Percentiles rank a stretch among this genome's conserved stretches.
Evolutionary conservation across 2,113 vertebrate genomes (phyloP).

Genomic region (Hyperoodon ampullatus): DNA sequence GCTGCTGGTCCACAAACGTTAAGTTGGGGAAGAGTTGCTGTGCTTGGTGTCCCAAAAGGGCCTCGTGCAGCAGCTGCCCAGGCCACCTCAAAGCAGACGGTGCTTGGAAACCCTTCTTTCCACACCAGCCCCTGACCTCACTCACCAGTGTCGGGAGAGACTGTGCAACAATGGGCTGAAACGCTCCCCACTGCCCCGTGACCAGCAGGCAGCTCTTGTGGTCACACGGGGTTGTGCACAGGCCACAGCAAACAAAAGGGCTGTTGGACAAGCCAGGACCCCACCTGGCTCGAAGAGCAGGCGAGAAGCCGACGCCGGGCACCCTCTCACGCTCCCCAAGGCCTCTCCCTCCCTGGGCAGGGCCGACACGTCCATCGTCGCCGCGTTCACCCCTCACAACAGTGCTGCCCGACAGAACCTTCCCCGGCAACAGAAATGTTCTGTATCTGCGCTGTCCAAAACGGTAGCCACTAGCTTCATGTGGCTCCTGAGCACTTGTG

Average conservation of each 20-base stretch:
- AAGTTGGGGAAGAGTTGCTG: rapidly evolving
- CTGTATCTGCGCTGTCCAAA: rapidly evolving
- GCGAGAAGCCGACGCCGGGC: not conserved
- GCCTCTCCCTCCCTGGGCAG: not conserved
- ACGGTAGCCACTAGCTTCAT: not conserved
- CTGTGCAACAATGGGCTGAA: too few species aligned
- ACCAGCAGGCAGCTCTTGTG: not conserved
- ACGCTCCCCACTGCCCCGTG: not conserved
- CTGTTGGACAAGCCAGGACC: rapidly evolving
- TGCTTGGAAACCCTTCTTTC: not conserved
- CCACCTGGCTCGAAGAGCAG: too few species aligned
- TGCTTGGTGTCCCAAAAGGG: not conserved
- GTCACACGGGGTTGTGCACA: not conserved
- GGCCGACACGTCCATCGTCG: rapidly evolving
- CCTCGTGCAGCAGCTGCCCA: not conserved
- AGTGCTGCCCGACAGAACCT: not conserved
- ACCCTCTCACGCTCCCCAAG: rapidly evolving
- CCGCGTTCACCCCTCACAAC: too few species aligned
- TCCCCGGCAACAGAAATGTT: rapidly evolving
- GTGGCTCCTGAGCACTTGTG: not conserved
- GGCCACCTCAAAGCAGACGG: not conserved
- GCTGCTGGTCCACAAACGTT: not conserved
- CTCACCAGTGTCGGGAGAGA: not conserved
- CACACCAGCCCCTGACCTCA: not conserved
- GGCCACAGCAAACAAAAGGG: not conserved